phyloP scores from a whole-genome alignment of 2,113 vertebrate species.

The Istiophorus platypterus region DNA sequence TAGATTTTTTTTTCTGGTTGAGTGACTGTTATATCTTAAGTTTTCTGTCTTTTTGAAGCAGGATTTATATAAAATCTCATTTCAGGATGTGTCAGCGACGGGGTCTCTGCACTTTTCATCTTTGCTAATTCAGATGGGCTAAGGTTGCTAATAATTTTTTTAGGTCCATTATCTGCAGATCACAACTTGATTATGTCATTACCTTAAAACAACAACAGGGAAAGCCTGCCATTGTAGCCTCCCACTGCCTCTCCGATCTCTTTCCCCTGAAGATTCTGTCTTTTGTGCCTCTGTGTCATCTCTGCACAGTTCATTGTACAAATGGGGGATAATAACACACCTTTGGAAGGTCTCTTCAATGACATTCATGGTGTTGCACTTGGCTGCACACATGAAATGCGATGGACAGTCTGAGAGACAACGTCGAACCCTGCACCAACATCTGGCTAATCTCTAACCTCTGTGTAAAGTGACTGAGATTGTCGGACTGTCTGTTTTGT shows the following conservation, averaged over 20 bases:
- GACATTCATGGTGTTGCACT: neutral
- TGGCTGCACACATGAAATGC: neutral
- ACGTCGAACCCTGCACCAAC: no score
- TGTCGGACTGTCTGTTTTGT: no score
- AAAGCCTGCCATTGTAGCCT: neutral
- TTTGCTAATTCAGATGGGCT: neutral
- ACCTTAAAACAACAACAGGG: neutral
- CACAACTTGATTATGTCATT: neutral
- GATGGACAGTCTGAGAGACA: no score
- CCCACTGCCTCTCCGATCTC: no score
- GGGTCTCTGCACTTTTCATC: constrained; percentile 15
- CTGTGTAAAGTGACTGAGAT: no score
- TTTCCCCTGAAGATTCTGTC: neutral
- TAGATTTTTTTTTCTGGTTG: neutral
- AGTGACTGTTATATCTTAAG: constrained; percentile 2
- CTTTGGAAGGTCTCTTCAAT: neutral
- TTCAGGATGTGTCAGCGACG: constrained; percentile 22
- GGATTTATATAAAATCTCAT: constrained; percentile 7
- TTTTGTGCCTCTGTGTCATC: neutral
- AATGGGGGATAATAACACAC: neutral
- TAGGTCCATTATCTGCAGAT: neutral
- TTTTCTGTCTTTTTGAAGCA: neutral
- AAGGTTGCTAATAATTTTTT: neutral
- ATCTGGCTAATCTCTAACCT: no score
- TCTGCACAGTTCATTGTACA: no score